Evolutionary conservation across 2,113 vertebrate species (phyloP), one percentile per base, ranked within the genome.

Genomic region (Embiotoca jacksoni): DNA sequence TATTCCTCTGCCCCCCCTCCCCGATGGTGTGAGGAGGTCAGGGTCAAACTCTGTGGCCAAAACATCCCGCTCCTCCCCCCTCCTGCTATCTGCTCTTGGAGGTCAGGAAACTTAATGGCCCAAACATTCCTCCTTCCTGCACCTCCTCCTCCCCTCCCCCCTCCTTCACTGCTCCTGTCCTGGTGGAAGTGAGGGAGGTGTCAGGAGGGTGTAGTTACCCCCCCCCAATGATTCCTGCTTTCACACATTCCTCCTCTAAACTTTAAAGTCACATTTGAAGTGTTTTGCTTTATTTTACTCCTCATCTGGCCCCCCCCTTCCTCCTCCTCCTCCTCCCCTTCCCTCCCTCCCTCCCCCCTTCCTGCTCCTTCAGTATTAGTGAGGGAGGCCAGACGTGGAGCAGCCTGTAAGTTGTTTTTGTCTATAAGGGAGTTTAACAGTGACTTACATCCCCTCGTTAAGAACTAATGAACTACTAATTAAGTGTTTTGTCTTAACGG

Each of bases 211-310:
- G 23, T 35, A 30, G 16, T 14, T 3, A 10, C 35, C 7, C 65
- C 53, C 62, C 11, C 31, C n/a, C 7, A n/a, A 55, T 35, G 10
- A 41, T 50, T 70, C 39, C 33, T 53, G 47, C 52, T 56, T 23
- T 44, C 35, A 46, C 56, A 78, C 74, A 83, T 89, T 85, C 77
- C 76, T 68, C 37, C 41, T 70, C 15, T 75, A 47, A 78, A 65
- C 14, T 55, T 64, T 56, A 11, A 23, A 50, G 37, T 66, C 47
- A 57, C 11, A 5, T 63, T 72, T 55, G 37, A 32, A 80, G 37
- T 23, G 23, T 68, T 33, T 83, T 60, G 44, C 64, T 62, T 74
- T 49, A 32, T 7, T 3, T 49, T 44, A 23, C 41, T 10, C 7
- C 41, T 9, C 7, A 2, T 9, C 41, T 10, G 13, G 3, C 6